Evolutionary conservation across 2,888 invertebrate species (phyloP).

Genomic region (Sipunculus nudus): DNA sequence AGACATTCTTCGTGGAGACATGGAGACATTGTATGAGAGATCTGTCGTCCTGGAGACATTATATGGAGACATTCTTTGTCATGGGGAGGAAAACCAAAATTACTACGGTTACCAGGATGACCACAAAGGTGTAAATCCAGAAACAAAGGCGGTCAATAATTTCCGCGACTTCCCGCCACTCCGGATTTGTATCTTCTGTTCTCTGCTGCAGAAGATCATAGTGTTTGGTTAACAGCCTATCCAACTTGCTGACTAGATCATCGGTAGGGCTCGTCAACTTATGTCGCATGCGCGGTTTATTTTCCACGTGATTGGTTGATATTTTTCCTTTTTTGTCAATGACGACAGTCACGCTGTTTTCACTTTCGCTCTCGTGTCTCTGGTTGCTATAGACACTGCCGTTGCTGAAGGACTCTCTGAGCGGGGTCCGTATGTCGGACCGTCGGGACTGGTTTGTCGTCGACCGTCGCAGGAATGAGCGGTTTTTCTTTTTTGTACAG

Average conservation of each 20-base stretch:
- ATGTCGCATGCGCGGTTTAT: no score
- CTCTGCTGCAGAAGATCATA: conserved; percentile 47
- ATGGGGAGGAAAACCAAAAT: conserved; percentile 69
- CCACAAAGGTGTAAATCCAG: conserved; percentile 70
- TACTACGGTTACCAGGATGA: conserved; percentile 67
- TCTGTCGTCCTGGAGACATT: not conserved
- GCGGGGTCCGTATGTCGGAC: conserved; percentile 19
- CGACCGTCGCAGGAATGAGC: not conserved
- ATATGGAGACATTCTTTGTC: conserved; percentile 22
- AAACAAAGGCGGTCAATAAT: conserved; percentile 70
- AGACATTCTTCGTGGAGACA: no score
- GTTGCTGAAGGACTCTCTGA: conserved; percentile 14
- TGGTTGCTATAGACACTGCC: not conserved
- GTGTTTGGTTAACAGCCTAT: conserved; percentile 67
- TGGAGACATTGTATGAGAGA: not conserved
- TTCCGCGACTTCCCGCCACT: conserved; percentile 71
- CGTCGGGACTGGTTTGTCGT: not conserved
- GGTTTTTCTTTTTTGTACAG: no score
- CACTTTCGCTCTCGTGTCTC: not conserved
- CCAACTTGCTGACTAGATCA: conserved; percentile 67
- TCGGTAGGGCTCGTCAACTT: conserved; percentile 48
- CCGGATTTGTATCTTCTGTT: conserved; percentile 67
- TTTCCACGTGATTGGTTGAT: not conserved
- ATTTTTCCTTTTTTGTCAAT: not conserved
- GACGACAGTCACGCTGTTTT: not conserved